Percentiles rank a stretch among this genome's conserved stretches.
Evolutionary conservation across 1,140 invertebrate genomes (phyloP).

Genomic region (Streblospio benedicti): DNA sequence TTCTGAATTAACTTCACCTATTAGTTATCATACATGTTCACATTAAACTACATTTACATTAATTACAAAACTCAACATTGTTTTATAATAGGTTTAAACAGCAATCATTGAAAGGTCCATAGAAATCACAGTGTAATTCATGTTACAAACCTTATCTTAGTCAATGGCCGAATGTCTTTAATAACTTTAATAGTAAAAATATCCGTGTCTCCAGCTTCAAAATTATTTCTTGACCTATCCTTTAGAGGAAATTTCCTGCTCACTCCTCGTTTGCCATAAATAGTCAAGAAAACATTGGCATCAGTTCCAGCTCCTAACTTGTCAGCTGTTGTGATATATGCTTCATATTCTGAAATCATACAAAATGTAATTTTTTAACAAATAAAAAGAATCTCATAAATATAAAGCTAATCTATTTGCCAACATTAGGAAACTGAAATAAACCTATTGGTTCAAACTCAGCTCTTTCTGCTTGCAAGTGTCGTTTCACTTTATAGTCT

Average conservation of each 20-base stretch:
- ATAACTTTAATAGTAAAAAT: slow-evolving; percentile 34
- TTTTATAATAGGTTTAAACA: too few relatives aligned
- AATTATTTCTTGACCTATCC: slow-evolving; percentile 25
- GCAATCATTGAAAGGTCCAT: too few relatives aligned
- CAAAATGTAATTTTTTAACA: neutral
- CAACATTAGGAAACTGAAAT: too few relatives aligned
- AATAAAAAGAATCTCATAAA: neutral
- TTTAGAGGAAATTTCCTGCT: slow-evolving; percentile 38
- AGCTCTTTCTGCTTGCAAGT: neutral
- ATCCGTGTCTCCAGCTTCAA: slow-evolving; percentile 33
- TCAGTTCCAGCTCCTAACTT: slow-evolving; percentile 38
- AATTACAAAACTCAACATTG: too few relatives aligned
- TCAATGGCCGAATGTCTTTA: slow-evolving; percentile 42
- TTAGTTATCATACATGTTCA: too few relatives aligned
- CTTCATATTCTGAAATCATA: slow-evolving; percentile 7
- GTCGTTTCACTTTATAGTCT: slow-evolving; percentile 28
- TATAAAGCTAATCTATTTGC: neutral
- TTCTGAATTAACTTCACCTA: neutral
- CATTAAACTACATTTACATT: too few relatives aligned
- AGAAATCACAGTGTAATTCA: too few relatives aligned
- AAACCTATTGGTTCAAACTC: neutral
- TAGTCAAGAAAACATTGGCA: slow-evolving; percentile 42
- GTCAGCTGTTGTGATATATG: slow-evolving; percentile 30
- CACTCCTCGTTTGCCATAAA: slow-evolving; percentile 41
- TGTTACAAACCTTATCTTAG: slow-evolving; percentile 30